Evolutionary conservation across 1,140 invertebrate species (phyloP), one percentile per base, ranked within the genome.

Genomic region (Papilio machaon): DNA sequence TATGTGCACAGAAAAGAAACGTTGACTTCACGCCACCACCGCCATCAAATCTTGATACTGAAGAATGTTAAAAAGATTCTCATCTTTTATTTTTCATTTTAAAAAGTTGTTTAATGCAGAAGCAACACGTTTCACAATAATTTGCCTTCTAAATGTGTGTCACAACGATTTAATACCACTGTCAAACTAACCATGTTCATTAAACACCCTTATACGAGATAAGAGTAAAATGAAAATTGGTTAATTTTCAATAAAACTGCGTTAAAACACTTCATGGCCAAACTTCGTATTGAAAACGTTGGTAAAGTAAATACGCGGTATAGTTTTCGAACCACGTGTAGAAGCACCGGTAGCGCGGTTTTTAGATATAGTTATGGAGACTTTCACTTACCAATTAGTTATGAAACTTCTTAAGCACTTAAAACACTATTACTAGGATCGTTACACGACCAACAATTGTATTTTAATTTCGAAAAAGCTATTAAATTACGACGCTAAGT

Each of bases 401-500:
- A 83, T 91, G 86, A 90, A 91, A 91, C 87, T 92, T 92, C 88
- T 92, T 91, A 90, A 91, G 87, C 92, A 94, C 92, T 94, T 92
- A 92, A 87, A 85, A 87, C 92, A 94, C 92, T 93, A 92, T 83
- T 88, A 85, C 83, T 88, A 85, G 81, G 90, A 91, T 91, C 91
- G 88, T 89, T 88, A 58, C 54, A 83, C 86, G 91, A 92, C 84
- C 87, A 86, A 91, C 90, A 89, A 85, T 87, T 85, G 82, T 80
- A 77, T 85, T 86, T 88, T 84, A 86, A 89, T 90, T 88, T 91
- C 84, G 90, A 93, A 91, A 92, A 85, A 90, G 82, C 82, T 86
- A 91, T 89, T 93, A 92, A 91, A 92, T 93, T 92, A 95, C 88
- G 92, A 94, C 89, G 92, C 92, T 92, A 92, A 88, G 92, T 92